Percentiles rank a stretch among this genome's conserved stretches.
phyloP scores from a whole-genome alignment of 2,888 invertebrate species.

The Linnaemya tessellans region DNA sequence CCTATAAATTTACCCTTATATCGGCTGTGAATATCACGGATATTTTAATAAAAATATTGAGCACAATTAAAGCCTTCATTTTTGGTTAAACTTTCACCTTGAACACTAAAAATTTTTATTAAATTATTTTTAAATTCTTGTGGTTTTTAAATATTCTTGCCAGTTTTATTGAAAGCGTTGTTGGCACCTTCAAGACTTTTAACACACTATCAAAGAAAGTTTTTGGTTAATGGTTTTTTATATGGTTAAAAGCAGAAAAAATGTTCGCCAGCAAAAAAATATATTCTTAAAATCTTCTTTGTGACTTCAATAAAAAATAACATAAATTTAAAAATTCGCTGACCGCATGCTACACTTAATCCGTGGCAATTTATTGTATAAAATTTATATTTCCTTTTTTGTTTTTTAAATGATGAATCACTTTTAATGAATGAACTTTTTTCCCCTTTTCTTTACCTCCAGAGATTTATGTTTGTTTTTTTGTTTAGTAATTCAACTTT shows the following conservation, averaged over 20 bases:
- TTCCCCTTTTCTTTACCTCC: background rate
- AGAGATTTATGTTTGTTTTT: background rate
- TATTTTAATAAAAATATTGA: conserved; percentile 32
- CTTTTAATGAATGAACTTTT: background rate
- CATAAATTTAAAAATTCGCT: background rate
- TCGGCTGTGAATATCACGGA: background rate
- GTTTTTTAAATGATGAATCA: background rate
- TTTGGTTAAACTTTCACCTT: conserved; percentile 26
- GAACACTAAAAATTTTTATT: background rate
- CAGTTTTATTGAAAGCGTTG: conserved; percentile 36
- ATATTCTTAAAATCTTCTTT: background rate
- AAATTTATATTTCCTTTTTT: background rate
- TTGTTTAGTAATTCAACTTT: conserved; percentile 10
- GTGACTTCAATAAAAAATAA: background rate
- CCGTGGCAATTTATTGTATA: background rate
- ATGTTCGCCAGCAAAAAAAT: background rate
- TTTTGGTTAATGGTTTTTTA: conserved; percentile 76
- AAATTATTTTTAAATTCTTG: background rate
- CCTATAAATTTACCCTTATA: conserved; percentile 22
- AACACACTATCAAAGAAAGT: conserved; percentile 75
- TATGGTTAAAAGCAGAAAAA: conserved; percentile 67
- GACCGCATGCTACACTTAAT: background rate
- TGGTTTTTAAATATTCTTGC: background rate
- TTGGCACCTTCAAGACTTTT: conserved; percentile 46
- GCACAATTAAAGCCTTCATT: conserved; percentile 45